Conservation (phyloP, 2,797 vertebrate genomes). For the Odontamblyopus rebecca region DNA sequence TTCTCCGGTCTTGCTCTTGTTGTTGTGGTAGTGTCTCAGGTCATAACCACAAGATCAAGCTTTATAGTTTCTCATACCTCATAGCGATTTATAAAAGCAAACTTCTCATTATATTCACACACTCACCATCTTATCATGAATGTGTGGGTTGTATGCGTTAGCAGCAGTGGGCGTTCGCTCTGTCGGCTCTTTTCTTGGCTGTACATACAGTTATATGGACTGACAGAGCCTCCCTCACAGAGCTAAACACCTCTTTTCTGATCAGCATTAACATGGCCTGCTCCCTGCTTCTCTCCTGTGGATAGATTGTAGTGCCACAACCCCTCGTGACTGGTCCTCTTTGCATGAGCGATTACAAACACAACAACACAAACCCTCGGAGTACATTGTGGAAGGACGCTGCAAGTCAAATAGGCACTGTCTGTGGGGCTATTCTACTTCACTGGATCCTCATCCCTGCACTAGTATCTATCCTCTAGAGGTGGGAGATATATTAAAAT, state of each 20-base stretch:
- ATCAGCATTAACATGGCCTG: conserved; percentile 36
- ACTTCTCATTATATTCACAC: neutral
- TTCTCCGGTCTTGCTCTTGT: too few species aligned
- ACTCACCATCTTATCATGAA: neutral
- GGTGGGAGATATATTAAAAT: too few species aligned
- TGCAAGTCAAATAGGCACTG: conserved; percentile 30
- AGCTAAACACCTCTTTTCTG: conserved; percentile 31
- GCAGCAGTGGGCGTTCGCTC: conserved; percentile 30
- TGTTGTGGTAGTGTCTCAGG: too few species aligned
- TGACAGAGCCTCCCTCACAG: conserved; percentile 29
- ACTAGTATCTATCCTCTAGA: conserved; percentile 1
- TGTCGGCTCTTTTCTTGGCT: conserved; percentile 17
- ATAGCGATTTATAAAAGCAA: neutral
- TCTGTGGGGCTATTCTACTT: conserved; percentile 33
- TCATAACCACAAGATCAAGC: too few species aligned
- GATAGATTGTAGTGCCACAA: conserved; percentile 16
- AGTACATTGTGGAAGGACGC: conserved; percentile 22
- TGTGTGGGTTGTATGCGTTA: conserved; percentile 12
- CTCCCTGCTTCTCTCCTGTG: conserved; percentile 25
- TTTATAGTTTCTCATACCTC: too few species aligned
- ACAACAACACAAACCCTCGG: conserved; percentile 28
- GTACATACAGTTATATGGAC: conserved; percentile 33
- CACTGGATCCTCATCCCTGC: conserved; percentile 21
- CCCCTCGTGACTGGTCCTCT: conserved; percentile 28
- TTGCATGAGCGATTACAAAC: conserved; percentile 33